phyloP scores from a whole-genome alignment of 2,797 vertebrate genomes.

The Eleutherodactylus coqui region DNA sequence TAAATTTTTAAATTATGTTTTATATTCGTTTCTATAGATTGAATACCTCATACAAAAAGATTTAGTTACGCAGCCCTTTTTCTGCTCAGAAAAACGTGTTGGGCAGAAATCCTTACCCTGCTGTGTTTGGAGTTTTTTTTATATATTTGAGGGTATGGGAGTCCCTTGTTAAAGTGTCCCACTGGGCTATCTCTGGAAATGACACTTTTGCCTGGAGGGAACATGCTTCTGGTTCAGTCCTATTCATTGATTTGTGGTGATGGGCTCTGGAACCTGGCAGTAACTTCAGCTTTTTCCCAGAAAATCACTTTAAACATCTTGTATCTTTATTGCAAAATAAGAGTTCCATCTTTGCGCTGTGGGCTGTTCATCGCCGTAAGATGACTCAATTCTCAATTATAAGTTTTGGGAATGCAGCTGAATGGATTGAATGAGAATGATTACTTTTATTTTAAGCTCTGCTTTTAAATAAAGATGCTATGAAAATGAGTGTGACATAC shows the following conservation, averaged over 20 bases:
- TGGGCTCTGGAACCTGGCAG: background rate
- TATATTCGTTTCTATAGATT: too few species aligned
- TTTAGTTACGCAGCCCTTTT: too few species aligned
- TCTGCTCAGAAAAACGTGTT: too few species aligned
- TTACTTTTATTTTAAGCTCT: conserved; percentile 12
- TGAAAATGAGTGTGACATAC: conserved; percentile 20
- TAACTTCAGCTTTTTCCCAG: background rate
- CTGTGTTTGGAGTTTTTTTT: too few species aligned
- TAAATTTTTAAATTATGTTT: too few species aligned
- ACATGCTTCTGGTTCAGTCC: too few species aligned
- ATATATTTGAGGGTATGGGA: background rate
- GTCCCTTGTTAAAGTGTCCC: background rate
- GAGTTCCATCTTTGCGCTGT: conserved; percentile 1
- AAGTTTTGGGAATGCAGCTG: conserved; percentile 37
- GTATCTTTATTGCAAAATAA: background rate
- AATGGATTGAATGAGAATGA: conserved; percentile 36
- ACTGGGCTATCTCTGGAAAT: too few species aligned
- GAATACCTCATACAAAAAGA: too few species aligned
- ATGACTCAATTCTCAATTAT: conserved; percentile 51
- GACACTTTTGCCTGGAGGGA: too few species aligned
- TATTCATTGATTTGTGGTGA: too few species aligned
- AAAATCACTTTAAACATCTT: background rate
- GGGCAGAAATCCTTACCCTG: too few species aligned
- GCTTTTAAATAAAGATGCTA: conserved; percentile 8
- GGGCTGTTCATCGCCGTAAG: conserved; percentile 13